Conservation (phyloP, 1,140 invertebrate genomes). For the Megathymus violae region DNA sequence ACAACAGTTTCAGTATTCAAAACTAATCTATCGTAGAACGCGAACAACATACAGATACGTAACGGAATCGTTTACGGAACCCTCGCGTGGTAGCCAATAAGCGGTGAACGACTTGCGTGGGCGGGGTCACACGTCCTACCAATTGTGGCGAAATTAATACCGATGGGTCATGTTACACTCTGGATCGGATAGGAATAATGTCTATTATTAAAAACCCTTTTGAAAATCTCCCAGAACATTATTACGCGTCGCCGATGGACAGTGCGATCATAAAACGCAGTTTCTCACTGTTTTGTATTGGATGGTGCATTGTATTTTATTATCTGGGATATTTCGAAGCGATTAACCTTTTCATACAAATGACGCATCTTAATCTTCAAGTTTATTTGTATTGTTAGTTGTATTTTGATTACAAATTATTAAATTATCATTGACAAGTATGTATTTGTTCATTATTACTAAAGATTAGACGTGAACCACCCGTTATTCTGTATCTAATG, state of each 20-base stretch:
- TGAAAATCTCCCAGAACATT: conserved; percentile 21
- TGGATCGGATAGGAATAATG: conserved; percentile 33
- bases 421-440: no score
- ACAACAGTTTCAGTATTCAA: conserved; percentile 31
- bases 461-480: no score
- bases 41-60: conserved; percentile 39
- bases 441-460: no score
- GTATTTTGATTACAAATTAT: no score
- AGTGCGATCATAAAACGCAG: conserved; percentile 10
- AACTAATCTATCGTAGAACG: conserved; percentile 22
- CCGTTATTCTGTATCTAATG: no score
- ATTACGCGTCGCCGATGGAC: conserved; percentile 15
- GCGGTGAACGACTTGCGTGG: conserved; percentile 55
- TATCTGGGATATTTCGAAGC: background rate
- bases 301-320: background rate
- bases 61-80: conserved; percentile 54
- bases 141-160: conserved; percentile 45
- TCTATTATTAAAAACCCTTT: conserved; percentile 30
- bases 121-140: conserved; percentile 50
- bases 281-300: conserved; percentile 14
- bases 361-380: background rate
- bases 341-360: background rate
- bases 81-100: conserved; percentile 56
- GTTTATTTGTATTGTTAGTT: no score
- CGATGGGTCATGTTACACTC: conserved; percentile 29